These are phyloP conservation scores for Cavia aperea DNA, from an alignment of 2,113 vertebrate species.

Conservation along the genomic window DNA sequence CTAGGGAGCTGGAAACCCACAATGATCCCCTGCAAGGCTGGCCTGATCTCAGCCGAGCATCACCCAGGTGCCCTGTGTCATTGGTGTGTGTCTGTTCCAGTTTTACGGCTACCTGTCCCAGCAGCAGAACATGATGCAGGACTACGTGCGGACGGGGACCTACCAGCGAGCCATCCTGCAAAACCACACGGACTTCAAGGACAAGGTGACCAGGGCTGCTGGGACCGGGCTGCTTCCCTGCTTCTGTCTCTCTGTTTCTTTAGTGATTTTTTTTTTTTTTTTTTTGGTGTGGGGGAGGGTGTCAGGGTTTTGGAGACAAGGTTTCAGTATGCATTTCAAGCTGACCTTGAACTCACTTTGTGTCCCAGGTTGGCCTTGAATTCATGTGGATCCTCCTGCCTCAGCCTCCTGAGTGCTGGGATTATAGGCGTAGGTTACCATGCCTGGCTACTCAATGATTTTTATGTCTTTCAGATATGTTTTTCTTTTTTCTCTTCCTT, in stretches of 20 bases:
- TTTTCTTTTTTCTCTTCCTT: too few relatives aligned
- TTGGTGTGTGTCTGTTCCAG: slow-evolving; percentile 74
- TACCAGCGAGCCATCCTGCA: slow-evolving; percentile 96
- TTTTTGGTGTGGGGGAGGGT: too few relatives aligned
- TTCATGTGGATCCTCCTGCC: too few relatives aligned
- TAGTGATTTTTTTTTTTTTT: neutral
- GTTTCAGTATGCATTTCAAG: too few relatives aligned
- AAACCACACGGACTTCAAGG: slow-evolving; percentile 96
- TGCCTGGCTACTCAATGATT: too few relatives aligned
- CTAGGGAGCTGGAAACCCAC: neutral
- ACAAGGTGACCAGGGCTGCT: slow-evolving; percentile 81
- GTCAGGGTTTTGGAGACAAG: too few relatives aligned
- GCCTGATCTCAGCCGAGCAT: neutral
- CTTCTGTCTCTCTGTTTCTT: neutral
- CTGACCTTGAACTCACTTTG: too few relatives aligned
- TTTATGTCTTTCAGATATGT: too few relatives aligned
- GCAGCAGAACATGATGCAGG: slow-evolving; percentile 99
- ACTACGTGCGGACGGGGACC: slow-evolving; percentile 95
- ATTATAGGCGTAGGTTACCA: too few relatives aligned
- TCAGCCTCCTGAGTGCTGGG: too few relatives aligned
- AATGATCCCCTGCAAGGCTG: neutral
- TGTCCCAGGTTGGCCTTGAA: too few relatives aligned
- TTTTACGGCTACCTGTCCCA: slow-evolving; percentile 99
- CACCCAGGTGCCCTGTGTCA: neutral
- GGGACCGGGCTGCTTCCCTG: fast-evolving